A percentile compares a stretch with the other conserved stretches of the same genome.
These are phyloP conservation scores for Hyperoplus immaculatus DNA, from an alignment of 2,797 vertebrate genomes.

Conservation along the genomic window DNA sequence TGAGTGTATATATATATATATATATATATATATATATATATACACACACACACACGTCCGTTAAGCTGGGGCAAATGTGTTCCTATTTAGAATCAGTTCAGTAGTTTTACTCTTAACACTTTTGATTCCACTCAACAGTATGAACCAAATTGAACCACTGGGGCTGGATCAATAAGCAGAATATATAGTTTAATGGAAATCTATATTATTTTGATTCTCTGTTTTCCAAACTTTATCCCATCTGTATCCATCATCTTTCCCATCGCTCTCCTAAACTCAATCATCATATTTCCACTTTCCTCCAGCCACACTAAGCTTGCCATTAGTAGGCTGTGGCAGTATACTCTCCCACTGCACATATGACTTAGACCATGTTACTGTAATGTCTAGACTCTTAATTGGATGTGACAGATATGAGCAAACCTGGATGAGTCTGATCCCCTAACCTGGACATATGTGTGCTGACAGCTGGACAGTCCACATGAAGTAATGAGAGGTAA, in stretches of 20 bases:
- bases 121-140: constrained; percentile 4
- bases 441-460: constrained; percentile 35
- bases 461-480: constrained; percentile 52
- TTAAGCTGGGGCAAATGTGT: neutral
- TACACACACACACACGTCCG: too few species aligned
- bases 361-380: constrained; percentile 20
- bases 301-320: constrained; percentile 8
- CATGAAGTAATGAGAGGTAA: constrained; percentile 48
- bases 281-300: constrained; percentile 14
- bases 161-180: constrained; percentile 28
- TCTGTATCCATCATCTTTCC: neutral
- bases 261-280: neutral
- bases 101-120: neutral
- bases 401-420: constrained; percentile 49
- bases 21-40: too few species aligned
- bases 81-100: constrained; percentile 6
- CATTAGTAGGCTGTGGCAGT: neutral
- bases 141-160: constrained; percentile 20
- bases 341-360: constrained; percentile 31
- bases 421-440: constrained; percentile 55
- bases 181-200: constrained; percentile 31
- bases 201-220: constrained; percentile 23
- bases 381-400: constrained; percentile 42
- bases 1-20: too few species aligned
- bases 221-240: neutral